A percentile compares a stretch with the other conserved stretches of the same genome.
These are phyloP conservation scores for Polypedilum pembai DNA, from an alignment of 1,140 invertebrate species.

Conservation along the genomic window DNA sequence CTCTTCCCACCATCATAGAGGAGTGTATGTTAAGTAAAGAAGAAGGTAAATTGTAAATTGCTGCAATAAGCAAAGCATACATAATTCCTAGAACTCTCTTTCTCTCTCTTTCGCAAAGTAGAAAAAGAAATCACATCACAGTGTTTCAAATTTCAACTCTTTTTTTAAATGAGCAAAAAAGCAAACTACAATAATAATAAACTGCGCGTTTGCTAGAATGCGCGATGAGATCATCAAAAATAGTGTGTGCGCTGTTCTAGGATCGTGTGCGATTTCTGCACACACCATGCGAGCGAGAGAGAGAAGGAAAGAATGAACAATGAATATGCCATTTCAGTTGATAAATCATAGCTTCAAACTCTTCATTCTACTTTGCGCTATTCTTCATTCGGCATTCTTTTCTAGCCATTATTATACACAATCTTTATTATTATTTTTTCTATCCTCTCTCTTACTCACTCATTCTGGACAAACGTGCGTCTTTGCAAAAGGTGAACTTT, in stretches of 20 bases:
- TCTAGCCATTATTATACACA: neutral
- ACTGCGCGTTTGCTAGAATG: neutral
- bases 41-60: neutral
- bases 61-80: constrained; percentile 13
- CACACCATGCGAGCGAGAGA: neutral
- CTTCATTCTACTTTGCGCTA: neutral
- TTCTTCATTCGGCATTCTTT: constrained; percentile 17
- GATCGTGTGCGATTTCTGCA: constrained; percentile 9
- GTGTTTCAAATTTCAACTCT: neutral
- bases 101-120: too few relatives aligned
- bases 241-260: neutral
- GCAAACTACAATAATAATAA: neutral
- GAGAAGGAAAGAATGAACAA: neutral
- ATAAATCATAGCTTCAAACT: constrained; percentile 4
- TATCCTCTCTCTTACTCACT: neutral
- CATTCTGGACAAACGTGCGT: constrained; percentile 10
- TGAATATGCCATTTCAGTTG: constrained; percentile 15
- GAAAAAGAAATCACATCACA: neutral
- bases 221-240: neutral
- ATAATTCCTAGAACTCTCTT: neutral
- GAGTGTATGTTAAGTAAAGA: too few relatives aligned
- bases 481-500: constrained; percentile 1
- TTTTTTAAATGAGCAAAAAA: constrained; percentile 1
- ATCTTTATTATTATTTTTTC: neutral
- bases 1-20: too few relatives aligned